A percentile compares a stretch with the other conserved stretches of the same genome.
These are phyloP conservation scores for Nothocercus nigrocapillus DNA, from an alignment of 2,113 vertebrate species.

Conservation along the genomic window DNA sequence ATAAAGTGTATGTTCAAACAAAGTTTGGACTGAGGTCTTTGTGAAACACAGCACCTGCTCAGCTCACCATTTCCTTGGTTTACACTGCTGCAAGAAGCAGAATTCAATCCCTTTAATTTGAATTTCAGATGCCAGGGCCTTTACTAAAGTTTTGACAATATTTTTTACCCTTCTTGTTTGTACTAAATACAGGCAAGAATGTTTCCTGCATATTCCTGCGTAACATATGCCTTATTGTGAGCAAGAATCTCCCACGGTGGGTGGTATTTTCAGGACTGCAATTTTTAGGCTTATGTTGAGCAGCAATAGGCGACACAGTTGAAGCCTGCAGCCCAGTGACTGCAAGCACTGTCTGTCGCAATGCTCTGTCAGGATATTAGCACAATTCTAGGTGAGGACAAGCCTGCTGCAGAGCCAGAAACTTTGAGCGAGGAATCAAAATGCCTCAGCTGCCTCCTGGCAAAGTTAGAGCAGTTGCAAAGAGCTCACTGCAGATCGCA, in stretches of 20 bases:
- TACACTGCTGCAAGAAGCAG: neutral
- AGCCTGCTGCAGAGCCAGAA: neutral
- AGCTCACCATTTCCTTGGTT: neutral
- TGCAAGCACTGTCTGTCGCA: accelerated
- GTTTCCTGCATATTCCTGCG: accelerated
- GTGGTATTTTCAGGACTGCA: neutral
- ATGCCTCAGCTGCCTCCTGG: neutral
- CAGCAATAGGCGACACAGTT: neutral
- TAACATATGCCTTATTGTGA: neutral
- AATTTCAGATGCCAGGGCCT: neutral
- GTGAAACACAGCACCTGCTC: neutral
- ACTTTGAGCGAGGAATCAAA: neutral
- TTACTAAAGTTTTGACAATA: neutral
- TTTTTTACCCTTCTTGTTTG: neutral
- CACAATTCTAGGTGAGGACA: neutral
- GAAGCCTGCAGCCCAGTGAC: neutral
- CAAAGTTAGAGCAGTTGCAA: neutral
- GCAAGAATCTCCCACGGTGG: neutral
- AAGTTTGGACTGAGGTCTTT: neutral
- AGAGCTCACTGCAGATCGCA: neutral
- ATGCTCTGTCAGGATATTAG: neutral
- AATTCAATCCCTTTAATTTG: neutral
- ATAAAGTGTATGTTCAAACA: neutral
- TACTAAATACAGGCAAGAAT: neutral
- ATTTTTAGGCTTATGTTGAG: neutral